phyloP scores from a whole-genome alignment of 2,113 vertebrate species.

The Psittacara wagleri region DNA sequence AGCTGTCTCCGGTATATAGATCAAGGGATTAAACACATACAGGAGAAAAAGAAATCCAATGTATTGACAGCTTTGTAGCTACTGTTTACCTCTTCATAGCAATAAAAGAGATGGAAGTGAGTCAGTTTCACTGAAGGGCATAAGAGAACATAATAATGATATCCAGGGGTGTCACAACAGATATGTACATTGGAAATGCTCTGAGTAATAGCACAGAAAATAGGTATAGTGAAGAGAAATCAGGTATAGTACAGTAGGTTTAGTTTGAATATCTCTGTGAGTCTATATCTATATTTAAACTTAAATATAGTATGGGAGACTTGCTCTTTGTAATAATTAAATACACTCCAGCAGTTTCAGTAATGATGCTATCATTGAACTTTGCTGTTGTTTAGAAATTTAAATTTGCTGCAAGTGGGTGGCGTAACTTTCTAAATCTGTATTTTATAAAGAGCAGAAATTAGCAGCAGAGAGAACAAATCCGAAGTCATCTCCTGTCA shows the following conservation, averaged over 20 bases:
- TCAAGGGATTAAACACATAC: neutral
- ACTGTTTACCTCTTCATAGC: neutral
- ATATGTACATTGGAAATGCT: neutral
- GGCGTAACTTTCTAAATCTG: neutral
- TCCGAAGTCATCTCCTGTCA: neutral
- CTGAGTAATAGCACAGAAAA: neutral
- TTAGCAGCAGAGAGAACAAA: neutral
- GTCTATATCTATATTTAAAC: neutral
- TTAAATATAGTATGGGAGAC: neutral
- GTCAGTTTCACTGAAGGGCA: neutral
- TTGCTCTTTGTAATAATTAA: neutral
- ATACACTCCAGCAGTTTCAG: neutral
- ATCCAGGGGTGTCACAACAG: neutral
- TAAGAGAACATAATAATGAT: neutral
- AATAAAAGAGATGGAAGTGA: neutral
- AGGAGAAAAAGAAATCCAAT: neutral
- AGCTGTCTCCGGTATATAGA: neutral
- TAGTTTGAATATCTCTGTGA: neutral
- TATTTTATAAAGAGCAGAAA: neutral
- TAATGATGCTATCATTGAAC: neutral
- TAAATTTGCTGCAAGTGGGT: conserved; percentile 24
- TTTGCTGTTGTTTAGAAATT: neutral
- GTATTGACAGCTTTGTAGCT: neutral
- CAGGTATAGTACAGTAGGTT: neutral
- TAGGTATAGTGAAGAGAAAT: neutral